These are phyloP conservation scores for Isichthys henryi DNA, from an alignment of 2,113 vertebrate genomes.

Conservation along the genomic window DNA sequence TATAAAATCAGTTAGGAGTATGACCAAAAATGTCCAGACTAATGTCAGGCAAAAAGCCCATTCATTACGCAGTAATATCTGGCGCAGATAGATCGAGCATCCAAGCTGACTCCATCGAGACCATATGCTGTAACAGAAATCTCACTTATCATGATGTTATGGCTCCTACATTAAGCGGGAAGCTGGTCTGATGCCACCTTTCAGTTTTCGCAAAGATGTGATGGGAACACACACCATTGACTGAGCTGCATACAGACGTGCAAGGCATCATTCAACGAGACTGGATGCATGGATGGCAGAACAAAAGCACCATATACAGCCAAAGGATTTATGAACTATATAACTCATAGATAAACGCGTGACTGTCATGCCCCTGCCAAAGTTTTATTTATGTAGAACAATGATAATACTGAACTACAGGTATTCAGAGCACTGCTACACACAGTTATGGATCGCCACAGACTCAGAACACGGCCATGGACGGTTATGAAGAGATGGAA, in stretches of 20 bases:
- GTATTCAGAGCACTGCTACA: neutral
- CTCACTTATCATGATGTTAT: neutral
- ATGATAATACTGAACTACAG: neutral
- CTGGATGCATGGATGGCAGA: neutral
- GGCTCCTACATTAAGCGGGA: neutral
- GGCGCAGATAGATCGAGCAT: neutral
- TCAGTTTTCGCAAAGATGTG: neutral
- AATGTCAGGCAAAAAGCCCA: neutral
- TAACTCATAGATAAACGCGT: neutral
- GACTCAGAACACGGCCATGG: neutral
- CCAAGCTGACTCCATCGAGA: neutral
- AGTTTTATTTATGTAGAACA: constrained; percentile 1
- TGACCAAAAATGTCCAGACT: neutral
- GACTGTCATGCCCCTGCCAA: neutral
- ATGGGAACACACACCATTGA: neutral
- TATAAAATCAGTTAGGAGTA: neutral
- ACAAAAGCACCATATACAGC: neutral
- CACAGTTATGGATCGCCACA: neutral
- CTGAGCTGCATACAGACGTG: neutral
- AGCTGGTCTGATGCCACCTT: neutral
- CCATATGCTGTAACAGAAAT: neutral
- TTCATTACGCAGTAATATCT: neutral
- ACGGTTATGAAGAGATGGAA: neutral
- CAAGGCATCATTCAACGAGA: neutral
- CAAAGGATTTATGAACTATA: neutral